Evolutionary conservation across 2,113 vertebrate species (phyloP), one percentile per base, ranked within the genome.

Genomic region (Anser brachyrhynchus): DNA sequence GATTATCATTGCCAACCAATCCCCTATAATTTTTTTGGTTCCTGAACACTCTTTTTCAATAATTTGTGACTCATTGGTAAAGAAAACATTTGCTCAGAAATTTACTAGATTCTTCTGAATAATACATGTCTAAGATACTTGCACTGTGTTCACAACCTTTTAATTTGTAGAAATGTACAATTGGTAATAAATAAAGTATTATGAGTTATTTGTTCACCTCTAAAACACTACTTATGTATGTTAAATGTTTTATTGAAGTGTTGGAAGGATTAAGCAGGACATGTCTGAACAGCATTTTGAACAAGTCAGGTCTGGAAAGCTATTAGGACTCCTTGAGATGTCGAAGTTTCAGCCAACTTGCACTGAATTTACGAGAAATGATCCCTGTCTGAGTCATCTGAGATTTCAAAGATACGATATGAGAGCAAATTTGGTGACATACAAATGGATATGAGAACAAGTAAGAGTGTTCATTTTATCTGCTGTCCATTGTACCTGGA

Each of bases 231-330:
- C 58, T 89, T 90, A 62, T 41, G 33, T 75, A 84, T 84, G 83
- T 66, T 93, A 90, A 96, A 77, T 58, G 71, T 76, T 73, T 72
- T 65, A 87, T 8, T 87, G 89, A 89, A 90, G 46, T 62, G 58
- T 58, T 94, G 87, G 84, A 69, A 89, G 57, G 66, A 87, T 87
- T 84, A 96, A 91, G 55, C 51, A 83, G 71, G 58, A 95, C 93
- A 37, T 89, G 96, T 79, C 93, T 97, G 92, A 89, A 92, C 90
- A 95, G 35, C 62, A 62, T 66, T 79, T 79, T 23, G 84, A 93
- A 95, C 95, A 97, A 96, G 96, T 94, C 84, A 87, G 62, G 58
- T 95, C 96, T 91, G 74, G 94, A 94, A 95, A 92, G 66, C 77
- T 87, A 87, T 94, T 92, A 94, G 90, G 84, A 11, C 76, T 93